Evolutionary conservation across 2,113 vertebrate genomes (phyloP), one percentile per base, ranked within the genome.

Genomic region (Chroicocephalus ridibundus): DNA sequence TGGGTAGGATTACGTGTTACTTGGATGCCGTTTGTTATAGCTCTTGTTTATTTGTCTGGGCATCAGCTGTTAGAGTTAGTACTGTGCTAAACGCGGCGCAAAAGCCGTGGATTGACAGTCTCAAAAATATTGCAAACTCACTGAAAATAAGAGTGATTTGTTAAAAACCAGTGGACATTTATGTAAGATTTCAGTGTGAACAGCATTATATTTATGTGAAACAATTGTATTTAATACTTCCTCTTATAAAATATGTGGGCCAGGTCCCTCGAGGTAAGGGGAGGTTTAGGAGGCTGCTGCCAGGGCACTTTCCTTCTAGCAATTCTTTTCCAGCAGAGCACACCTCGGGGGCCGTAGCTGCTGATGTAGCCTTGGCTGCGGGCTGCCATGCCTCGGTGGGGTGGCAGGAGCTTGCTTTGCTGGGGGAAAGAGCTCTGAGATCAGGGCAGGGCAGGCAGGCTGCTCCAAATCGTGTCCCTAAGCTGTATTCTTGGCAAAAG

Each of bases 81-180:
- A 10, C 27, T 32, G 38, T 46, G 65, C 72, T 75, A 68, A 74
- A 8, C 1, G 2, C 0, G 0, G 10, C 61, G 60, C 1, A 36
- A 81, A 84, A 86, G 70, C 54, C 6, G 1, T 66, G 31, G 69
- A n/a, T 18, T 29, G 72, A 38, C 69, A 74, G 38, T 38, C 71
- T 77, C 52, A 82, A 75, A 94, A 76, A 70, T 70, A 62, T 15
- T 74, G 31, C 40, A 64, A 55, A 64, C 46, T 79, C 49, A 24
- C 32, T 66, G 72, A 77, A 88, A 89, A 17, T 66, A 86, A 46
- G 44, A 44, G 38, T 68, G 82, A 68, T 64, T 68, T 93, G 16
- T 87, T 84, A 66, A 38, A 11, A 61, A 38, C n/a, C 31, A 68
- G 6, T 62, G 34, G 61, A 46, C 38, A 5, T 69, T 92, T 90